Conservation (phyloP, 2,797 vertebrate species). For the Dallia pectoralis region DNA sequence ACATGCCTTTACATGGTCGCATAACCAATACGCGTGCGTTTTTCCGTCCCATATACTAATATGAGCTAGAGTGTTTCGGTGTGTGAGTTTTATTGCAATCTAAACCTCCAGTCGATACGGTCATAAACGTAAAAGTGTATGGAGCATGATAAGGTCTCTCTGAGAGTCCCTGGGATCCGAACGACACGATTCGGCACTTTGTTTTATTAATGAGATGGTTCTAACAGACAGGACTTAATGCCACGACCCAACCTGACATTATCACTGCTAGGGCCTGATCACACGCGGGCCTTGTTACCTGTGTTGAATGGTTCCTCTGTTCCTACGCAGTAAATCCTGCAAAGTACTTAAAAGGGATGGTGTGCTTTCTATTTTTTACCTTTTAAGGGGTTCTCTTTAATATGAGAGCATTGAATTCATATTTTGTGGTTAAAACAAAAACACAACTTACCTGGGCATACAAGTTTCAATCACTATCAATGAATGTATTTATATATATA, state of each 20-base stretch:
- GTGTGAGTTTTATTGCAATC: not conserved
- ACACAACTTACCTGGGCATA: too few species aligned
- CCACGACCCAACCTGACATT: not conserved
- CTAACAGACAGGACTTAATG: not conserved
- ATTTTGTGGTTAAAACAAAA: too few species aligned
- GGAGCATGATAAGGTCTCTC: slow-evolving; percentile 4
- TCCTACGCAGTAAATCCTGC: not conserved
- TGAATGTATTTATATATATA: too few species aligned
- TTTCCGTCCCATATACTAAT: not conserved
- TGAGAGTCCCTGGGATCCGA: not conserved
- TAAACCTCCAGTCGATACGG: not conserved
- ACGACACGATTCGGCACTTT: not conserved
- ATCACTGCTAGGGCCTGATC: not conserved
- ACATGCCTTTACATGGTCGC: not conserved
- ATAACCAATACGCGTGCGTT: not conserved
- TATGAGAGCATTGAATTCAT: too few species aligned
- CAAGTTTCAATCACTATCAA: too few species aligned
- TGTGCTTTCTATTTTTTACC: not conserved
- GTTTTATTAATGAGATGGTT: slow-evolving; percentile 14
- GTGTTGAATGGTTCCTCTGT: not conserved
- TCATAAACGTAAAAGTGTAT: slow-evolving; percentile 16
- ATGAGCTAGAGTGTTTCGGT: too few species aligned
- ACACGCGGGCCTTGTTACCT: not conserved
- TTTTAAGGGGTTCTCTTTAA: too few species aligned
- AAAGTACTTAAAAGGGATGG: not conserved